Conservation (phyloP, 2,797 vertebrate species). For the Micromesistius poutassou region DNA sequence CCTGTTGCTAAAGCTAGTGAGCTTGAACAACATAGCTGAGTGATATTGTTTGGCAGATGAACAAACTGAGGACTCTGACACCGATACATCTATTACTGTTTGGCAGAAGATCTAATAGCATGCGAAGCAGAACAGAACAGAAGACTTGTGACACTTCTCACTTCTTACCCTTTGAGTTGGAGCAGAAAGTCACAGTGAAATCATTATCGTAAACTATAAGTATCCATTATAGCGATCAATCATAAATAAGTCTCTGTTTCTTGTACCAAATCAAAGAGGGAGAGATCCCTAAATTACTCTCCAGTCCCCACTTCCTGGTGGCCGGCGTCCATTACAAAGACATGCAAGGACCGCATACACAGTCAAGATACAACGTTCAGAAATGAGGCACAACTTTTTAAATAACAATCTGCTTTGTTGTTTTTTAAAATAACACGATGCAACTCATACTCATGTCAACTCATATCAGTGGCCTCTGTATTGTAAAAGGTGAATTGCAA, state of each 20-base stretch:
- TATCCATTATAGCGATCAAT: neutral
- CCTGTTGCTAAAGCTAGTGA: too few relatives aligned
- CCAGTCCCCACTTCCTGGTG: slow-evolving; percentile 16
- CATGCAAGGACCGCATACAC: slow-evolving; percentile 10
- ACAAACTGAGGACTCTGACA: slow-evolving; percentile 65
- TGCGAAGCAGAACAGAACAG: slow-evolving; percentile 44
- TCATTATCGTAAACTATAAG: slow-evolving; percentile 20
- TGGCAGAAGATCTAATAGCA: slow-evolving; percentile 14
- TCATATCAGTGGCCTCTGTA: slow-evolving; percentile 51
- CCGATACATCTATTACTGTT: slow-evolving; percentile 56
- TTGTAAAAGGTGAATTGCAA: slow-evolving; percentile 49
- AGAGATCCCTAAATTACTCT: neutral
- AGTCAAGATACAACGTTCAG: slow-evolving; percentile 39
- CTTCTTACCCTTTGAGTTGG: slow-evolving; percentile 28
- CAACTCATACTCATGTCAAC: slow-evolving; percentile 61
- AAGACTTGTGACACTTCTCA: slow-evolving; percentile 37
- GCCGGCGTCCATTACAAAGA: slow-evolving; percentile 25
- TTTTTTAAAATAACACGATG: slow-evolving; percentile 62
- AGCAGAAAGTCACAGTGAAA: slow-evolving; percentile 14
- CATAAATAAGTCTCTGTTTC: slow-evolving; percentile 23
- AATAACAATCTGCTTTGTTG: slow-evolving; percentile 4
- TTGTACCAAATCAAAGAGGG: slow-evolving; percentile 11
- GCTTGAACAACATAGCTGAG: too few relatives aligned
- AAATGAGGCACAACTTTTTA: slow-evolving; percentile 42
- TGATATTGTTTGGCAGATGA: slow-evolving; percentile 60